Base-by-base conservation (phyloP, 1,140 invertebrate genomes). In the Drosophila sproati region DNA sequence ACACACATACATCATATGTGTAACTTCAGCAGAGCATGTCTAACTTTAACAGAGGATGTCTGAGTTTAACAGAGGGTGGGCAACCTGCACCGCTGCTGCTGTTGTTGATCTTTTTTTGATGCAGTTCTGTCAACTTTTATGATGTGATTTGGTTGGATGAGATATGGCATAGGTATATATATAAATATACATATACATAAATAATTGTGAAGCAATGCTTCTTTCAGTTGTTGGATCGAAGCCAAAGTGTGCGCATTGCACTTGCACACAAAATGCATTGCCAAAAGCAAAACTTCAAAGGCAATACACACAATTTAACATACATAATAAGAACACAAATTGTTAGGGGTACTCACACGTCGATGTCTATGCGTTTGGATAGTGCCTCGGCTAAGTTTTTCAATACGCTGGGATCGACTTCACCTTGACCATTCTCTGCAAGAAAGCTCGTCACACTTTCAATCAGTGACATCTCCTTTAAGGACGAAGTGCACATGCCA, bases 361-460 rank as follows among this genome's bases (percentile, higher is more conserved):
- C 73, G 35, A 74, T 76, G 50, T 85, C 75, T 29, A 90, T 87
- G 55, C 79, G 78, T 35, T 91, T 90, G 32, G 86, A 86, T 5
- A 90, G 52, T 5, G 86, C 86, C 64, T 90, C 86, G 4, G 86
- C 86, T 8, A 90, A 48, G 31, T 81, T 82, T 10, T 77, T 78
- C 7, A 90, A 64, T 20, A 90, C 73, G 6, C 61, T 72, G 5
- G 75, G 77, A 52, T 90, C 86, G 4, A 90, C 72, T 12, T 90
- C 82, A 10, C 63, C 64, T n/a, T 81, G 81, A 8, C 86, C 86
- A 50, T 90, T 81, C 55, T 90, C 86, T 7, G 85, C 86, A 34
- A 90, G 67, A 6, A 90, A 90, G 60, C 76, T 91, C 29, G 86
- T 90, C 34, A 90, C 82, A 1, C 81, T 91, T 41, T 90, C 86